phyloP scores from a whole-genome alignment of 2,113 vertebrate genomes.

The Bubalus kerabau region DNA sequence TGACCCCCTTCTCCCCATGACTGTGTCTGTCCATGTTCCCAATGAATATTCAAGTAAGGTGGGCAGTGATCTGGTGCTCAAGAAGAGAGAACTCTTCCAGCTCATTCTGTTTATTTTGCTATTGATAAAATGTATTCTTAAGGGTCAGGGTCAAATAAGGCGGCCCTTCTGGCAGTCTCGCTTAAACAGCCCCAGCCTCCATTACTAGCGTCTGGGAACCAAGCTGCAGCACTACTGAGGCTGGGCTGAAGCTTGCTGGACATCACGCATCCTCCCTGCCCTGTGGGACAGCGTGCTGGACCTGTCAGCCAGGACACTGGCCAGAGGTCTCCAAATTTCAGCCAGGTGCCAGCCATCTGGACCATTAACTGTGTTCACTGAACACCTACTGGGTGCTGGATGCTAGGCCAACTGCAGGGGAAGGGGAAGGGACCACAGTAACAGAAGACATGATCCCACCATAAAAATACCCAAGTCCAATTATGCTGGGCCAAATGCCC shows the following conservation, averaged over 20 bases:
- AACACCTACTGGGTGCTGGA: not conserved
- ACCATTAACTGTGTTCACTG: not conserved
- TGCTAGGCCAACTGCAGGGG: not conserved
- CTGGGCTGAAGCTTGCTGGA: not conserved
- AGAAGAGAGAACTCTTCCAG: not conserved
- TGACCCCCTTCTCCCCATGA: not conserved
- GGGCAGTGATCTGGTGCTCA: not conserved
- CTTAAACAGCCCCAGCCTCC: not conserved
- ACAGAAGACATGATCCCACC: not conserved
- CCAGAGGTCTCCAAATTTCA: not conserved
- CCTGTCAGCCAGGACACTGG: no score
- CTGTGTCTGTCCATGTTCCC: not conserved
- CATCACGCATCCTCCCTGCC: fast-evolving
- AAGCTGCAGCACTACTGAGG: not conserved
- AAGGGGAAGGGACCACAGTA: not conserved
- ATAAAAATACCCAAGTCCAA: not conserved
- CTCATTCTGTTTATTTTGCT: not conserved
- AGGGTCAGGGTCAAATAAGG: not conserved
- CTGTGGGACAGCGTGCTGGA: not conserved
- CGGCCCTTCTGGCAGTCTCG: not conserved
- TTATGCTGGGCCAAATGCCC: not conserved
- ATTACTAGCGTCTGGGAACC: not conserved
- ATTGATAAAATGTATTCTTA: not conserved
- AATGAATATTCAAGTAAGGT: not conserved
- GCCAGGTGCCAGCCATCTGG: not conserved